phyloP scores from a whole-genome alignment of 2,797 vertebrate species.

The Cryptoprocta ferox region DNA sequence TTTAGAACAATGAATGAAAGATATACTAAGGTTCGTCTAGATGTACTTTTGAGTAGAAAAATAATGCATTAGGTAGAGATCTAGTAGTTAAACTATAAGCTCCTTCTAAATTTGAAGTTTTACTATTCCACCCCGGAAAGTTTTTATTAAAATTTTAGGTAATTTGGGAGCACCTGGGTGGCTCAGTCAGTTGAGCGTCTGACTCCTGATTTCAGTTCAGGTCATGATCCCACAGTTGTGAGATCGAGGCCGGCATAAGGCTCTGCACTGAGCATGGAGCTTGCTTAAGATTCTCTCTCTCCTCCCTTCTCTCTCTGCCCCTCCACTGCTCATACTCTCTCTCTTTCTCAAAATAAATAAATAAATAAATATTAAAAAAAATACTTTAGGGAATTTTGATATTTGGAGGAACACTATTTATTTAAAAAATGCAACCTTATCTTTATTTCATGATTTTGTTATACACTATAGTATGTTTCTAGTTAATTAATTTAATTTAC shows the following conservation, averaged over 20 bases:
- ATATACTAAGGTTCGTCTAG: no score
- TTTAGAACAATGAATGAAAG: background rate
- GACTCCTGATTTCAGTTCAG: no score
- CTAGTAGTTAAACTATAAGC: background rate
- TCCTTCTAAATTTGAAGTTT: background rate
- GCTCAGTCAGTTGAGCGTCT: no score
- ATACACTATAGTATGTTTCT: background rate
- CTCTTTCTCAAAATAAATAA: no score
- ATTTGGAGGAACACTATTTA: background rate
- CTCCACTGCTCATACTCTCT: no score
- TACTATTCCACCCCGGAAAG: background rate
- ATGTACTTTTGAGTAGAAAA: background rate
- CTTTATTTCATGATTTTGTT: background rate
- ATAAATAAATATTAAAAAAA: background rate
- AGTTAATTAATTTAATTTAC: background rate
- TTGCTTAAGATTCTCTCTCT: no score
- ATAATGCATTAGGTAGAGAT: background rate
- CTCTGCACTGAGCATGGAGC: no score
- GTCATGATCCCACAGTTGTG: no score
- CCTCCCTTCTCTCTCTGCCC: no score
- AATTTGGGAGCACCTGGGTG: background rate
- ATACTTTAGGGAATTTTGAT: background rate
- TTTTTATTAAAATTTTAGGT: background rate
- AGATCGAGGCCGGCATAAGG: no score
- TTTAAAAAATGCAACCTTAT: background rate